Percentiles rank a stretch among this genome's conserved stretches.
These are phyloP conservation scores for Drosophila grimshawi DNA, from an alignment of 1,140 invertebrate species.

Conservation along the genomic window DNA sequence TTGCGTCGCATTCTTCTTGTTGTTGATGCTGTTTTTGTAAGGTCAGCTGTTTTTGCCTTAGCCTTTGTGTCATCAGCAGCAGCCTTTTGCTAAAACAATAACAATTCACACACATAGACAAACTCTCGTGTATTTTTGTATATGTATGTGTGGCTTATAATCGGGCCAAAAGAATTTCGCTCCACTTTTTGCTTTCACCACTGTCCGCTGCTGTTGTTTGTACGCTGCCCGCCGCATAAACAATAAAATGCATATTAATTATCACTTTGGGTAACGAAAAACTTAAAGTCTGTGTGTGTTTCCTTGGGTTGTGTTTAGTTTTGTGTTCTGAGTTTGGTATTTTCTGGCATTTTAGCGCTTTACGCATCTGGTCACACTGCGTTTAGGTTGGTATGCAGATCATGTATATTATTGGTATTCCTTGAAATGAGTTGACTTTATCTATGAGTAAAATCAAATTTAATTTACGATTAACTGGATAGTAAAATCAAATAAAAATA, in stretches of 20 bases:
- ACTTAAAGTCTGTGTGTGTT: not conserved
- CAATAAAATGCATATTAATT: conserved; percentile 28
- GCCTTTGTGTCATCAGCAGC: conserved; percentile 22
- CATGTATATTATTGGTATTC: not conserved
- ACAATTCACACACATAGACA: not conserved
- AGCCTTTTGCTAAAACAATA: conserved; percentile 6
- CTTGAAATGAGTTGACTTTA: not conserved
- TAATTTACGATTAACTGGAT: too few species aligned
- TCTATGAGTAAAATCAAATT: too few species aligned
- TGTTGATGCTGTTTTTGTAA: not conserved
- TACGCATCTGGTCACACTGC: conserved; percentile 7
- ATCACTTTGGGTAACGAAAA: not conserved
- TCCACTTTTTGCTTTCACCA: not conserved
- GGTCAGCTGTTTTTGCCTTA: conserved; percentile 23
- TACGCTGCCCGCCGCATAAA: conserved; percentile 23
- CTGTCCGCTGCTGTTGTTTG: conserved; percentile 16
- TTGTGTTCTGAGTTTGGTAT: conserved; percentile 12
- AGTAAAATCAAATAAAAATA: too few species aligned
- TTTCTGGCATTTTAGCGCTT: conserved; percentile 15
- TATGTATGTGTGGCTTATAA: not conserved
- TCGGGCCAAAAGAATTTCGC: not conserved
- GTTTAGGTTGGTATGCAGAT: not conserved
- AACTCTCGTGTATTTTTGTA: not conserved
- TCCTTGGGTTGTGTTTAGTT: not conserved
- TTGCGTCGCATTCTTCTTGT: conserved; percentile 13